A percentile compares a stretch with the other conserved stretches of the same genome.
phyloP scores from a whole-genome alignment of 37 sponge, comb jelly and placozoan genomes.

The Hexactinellida sp. region DNA sequence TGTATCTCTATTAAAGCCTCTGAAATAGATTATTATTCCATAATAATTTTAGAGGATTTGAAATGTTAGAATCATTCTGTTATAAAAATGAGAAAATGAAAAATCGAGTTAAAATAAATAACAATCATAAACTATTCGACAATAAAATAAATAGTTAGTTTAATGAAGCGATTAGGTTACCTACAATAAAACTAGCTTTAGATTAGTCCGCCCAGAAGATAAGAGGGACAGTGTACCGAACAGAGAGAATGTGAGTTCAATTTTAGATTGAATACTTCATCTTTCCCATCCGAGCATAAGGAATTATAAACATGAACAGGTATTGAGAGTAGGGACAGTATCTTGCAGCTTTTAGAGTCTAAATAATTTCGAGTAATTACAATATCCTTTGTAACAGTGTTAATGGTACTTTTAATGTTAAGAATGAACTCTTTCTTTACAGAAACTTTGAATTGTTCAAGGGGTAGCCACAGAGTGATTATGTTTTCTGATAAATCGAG shows the following conservation, averaged over 20 bases:
- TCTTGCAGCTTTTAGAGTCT: background rate
- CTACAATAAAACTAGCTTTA: background rate
- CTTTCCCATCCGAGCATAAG: background rate
- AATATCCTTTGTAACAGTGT: background rate
- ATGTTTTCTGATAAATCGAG: background rate
- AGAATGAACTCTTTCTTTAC: background rate
- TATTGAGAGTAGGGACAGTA: background rate
- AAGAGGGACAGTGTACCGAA: background rate
- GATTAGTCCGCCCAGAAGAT: background rate
- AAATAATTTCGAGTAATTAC: background rate
- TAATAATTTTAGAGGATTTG: no score
- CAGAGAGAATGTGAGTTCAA: background rate
- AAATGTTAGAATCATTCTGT: no score
- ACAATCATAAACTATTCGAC: background rate
- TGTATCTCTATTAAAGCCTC: no score
- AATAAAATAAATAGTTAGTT: background rate
- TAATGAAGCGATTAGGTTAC: background rate
- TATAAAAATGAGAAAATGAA: no score
- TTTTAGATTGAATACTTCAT: background rate
- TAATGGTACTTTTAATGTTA: background rate
- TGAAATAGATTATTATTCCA: no score
- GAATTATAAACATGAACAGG: background rate
- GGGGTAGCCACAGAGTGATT: background rate
- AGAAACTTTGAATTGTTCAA: background rate
- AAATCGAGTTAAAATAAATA: no score